Percentiles rank a stretch among this genome's conserved stretches.
Conservation (phyloP, 2,797 vertebrate species). For the Onychomys torridus region DNA sequence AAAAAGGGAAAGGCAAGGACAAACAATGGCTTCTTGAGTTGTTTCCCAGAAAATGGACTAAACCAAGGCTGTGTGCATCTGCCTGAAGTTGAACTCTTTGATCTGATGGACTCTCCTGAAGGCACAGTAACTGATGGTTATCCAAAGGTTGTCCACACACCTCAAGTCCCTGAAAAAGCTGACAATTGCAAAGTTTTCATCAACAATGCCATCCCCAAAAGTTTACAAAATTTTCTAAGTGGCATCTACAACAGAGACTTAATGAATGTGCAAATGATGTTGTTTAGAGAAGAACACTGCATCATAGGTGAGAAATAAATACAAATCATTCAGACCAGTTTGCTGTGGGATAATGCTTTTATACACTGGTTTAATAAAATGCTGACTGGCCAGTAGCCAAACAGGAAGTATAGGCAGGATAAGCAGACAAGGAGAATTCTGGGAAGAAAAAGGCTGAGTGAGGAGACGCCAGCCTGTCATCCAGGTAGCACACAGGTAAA, state of each 20-base stretch:
- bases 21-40: not conserved
- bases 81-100: not conserved
- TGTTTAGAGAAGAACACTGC: not conserved
- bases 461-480: no score
- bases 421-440: no score
- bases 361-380: no score
- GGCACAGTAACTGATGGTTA: not conserved
- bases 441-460: no score
- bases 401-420: no score
- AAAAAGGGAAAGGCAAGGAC: not conserved
- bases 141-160: not conserved
- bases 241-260: not conserved
- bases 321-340: constrained; percentile 1
- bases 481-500: no score
- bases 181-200: not conserved
- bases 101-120: not conserved
- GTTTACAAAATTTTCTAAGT: not conserved
- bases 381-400: no score
- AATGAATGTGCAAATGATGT: not conserved
- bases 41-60: not conserved
- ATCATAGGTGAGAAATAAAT: not conserved
- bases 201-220: not conserved
- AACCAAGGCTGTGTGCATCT: not conserved
- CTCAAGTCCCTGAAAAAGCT: not conserved
- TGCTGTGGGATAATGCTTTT: no score